Base-by-base conservation (phyloP, 2,888 invertebrate genomes). In the Eulithis prunata region DNA sequence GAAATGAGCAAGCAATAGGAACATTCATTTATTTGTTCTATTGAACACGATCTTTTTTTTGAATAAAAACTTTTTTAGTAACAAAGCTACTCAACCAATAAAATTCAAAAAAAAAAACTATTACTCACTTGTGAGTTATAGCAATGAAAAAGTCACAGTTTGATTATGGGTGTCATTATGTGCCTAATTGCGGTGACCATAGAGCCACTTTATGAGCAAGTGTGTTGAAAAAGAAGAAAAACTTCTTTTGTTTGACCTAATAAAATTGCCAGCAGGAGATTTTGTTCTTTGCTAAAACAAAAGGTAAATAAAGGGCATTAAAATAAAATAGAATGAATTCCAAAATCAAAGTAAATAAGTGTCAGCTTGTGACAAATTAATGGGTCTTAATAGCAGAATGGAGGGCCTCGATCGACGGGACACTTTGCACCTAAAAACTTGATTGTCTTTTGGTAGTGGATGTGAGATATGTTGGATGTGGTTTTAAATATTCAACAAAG, bases 391-490 rank as follows among this genome's bases (percentile, higher is more conserved):
- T 78, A 62, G 73, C 67, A 66, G 63, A 69, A 71, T 68, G 68
- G 68, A 62, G 57, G 63, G 66, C 57, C 56, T 45, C 62, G 64
- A 71, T 63, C 71, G 80, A 77, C 78, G 73, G 78, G 79, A 81
- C 81, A 80, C 78, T 83, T 80, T 76, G 77, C 77, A 74, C 77
- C 76, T 81, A 79, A 84, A 83, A 86, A 85, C 82, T 83, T 84
- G 81, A 84, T 83, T 86, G 82, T 82, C 73, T 81, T 75, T 76
- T 62, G 71, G 13, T 55, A 14, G 38, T 13, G 62, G 62, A 70
- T 69, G 69, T 57, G 36, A 0, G 53, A 68, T 55, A n/a, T 8
- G 10, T 41, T 55, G 61, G 63, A 66, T 68, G 4, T 47, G 66
- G 14, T n/a, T 49, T 21, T 21, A 21, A 1, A 21, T 1, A 21